A percentile compares a stretch with the other conserved stretches of the same genome.
Conservation (phyloP, 2,888 invertebrate genomes). For the Gastracanthus pulcherrimus region DNA sequence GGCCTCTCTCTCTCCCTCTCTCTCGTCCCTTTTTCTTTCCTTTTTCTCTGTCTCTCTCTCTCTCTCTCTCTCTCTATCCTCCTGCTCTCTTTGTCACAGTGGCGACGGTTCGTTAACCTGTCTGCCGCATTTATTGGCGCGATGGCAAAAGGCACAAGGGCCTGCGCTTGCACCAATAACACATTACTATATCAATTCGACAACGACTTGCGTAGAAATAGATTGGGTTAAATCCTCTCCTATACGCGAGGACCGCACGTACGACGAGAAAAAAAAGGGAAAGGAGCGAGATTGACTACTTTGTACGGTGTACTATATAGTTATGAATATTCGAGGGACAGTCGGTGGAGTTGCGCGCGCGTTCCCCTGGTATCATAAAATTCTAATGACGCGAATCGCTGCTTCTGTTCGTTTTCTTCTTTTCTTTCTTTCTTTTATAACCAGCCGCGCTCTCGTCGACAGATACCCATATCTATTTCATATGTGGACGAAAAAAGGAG, state of each 20-base stretch:
- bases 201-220: slow-evolving; percentile 59
- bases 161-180: slow-evolving; percentile 67
- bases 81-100: slow-evolving; percentile 43
- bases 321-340: slow-evolving; percentile 20
- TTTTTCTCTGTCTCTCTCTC: slow-evolving; percentile 37
- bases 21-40: slow-evolving; percentile 24
- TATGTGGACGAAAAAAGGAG: too few relatives aligned
- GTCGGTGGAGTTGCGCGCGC: not conserved
- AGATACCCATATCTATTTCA: not conserved
- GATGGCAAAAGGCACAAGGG: not conserved
- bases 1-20: slow-evolving; percentile 50
- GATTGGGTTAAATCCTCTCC: slow-evolving; percentile 29
- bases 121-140: slow-evolving; percentile 73
- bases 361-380: slow-evolving; percentile 15
- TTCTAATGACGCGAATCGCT: slow-evolving; percentile 21
- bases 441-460: not conserved
- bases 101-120: slow-evolving; percentile 75
- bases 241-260: too few relatives aligned
- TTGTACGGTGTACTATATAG: not conserved
- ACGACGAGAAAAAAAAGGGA: not conserved
- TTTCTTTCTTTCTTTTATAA: too few relatives aligned
- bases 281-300: slow-evolving; percentile 10
- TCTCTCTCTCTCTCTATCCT: slow-evolving; percentile 40
- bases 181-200: slow-evolving; percentile 73
- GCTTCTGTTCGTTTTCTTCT: not conserved